Evolutionary conservation across 1,140 invertebrate genomes (phyloP), one percentile per base, ranked within the genome.

Genomic region (Drusus annulatus): DNA sequence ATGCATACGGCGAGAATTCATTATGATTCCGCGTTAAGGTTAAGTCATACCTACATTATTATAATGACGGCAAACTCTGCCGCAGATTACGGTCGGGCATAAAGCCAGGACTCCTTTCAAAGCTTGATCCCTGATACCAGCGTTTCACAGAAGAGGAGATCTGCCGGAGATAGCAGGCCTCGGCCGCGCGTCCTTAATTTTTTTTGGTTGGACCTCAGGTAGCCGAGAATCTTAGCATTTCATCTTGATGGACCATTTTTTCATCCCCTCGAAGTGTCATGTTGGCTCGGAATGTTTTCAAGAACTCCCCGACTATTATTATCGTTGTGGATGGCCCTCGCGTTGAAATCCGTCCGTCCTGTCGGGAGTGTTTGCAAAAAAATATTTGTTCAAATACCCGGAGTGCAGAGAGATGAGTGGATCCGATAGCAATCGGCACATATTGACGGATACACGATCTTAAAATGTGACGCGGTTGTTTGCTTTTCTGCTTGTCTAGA

Each of bases 211-310:
- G 50, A 60, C 68, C 71, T 65, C 80, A 81, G 80, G 80, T 81
- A 81, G 80, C 31, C 19, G 79, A 76, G 25, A 58, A 77, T 80
- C 76, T 80, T 65, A 54, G 54, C 73, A 76, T 58, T 76, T 62
- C 62, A 76, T 76, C 74, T 80, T 76, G 79, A 80, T 80, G 79
- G 74, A 73, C 80, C 80, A 76, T 76, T 77, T 81, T 81, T 81
- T 79, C 51, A 52, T 16, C 23, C n/a, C 51, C 15, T 28, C 50
- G 25, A 78, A 68, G 65, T 78, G 76, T 78, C 76, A 78, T 69
- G 60, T 62, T 50, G 54, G 19, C 36, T 31, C 21, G 36, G 50
- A 78, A 78, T 78, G 36, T 71, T 78, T 78, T 28, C 51, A 77
- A 81, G 52, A 81, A 81, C 1, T 65, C 63, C 17, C 69, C 60